Evolutionary conservation across 1,140 invertebrate genomes (phyloP).

Genomic region (Arctopsyche grandis): DNA sequence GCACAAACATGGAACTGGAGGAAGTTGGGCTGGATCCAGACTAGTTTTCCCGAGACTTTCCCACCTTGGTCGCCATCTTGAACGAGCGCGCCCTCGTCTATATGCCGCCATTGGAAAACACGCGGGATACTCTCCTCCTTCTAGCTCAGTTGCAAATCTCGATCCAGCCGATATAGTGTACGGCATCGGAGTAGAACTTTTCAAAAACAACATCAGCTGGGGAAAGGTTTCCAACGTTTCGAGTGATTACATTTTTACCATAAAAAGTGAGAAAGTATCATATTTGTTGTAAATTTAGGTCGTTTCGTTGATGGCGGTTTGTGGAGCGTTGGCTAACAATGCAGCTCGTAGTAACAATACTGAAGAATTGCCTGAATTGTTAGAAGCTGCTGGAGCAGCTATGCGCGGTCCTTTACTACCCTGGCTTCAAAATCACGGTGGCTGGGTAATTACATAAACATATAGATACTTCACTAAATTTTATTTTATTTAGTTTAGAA

Average conservation of each 20-base stretch:
- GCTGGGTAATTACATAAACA: slow-evolving; percentile 59
- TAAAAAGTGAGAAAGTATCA: background rate
- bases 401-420: slow-evolving; percentile 63
- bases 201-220: slow-evolving; percentile 65
- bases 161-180: slow-evolving; percentile 62
- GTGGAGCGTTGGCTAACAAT: slow-evolving; percentile 62
- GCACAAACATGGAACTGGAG: slow-evolving; percentile 50
- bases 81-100: slow-evolving; percentile 61
- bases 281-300: slow-evolving; percentile 57
- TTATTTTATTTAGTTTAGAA: too few species aligned
- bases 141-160: slow-evolving; percentile 60
- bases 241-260: background rate
- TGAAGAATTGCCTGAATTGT: slow-evolving; percentile 57
- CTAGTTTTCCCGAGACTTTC: slow-evolving; percentile 51
- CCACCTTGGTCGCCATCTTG: slow-evolving; percentile 55
- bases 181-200: slow-evolving; percentile 62
- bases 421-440: slow-evolving; percentile 63
- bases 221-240: slow-evolving; percentile 59
- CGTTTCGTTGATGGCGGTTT: slow-evolving; percentile 64
- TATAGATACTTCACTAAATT: background rate
- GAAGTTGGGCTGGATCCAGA: slow-evolving; percentile 59
- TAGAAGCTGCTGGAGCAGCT: slow-evolving; percentile 62
- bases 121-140: slow-evolving; percentile 60
- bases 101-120: slow-evolving; percentile 63
- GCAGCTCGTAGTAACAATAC: slow-evolving; percentile 60